Evolutionary conservation across 2,113 vertebrate species (phyloP), one percentile per base, ranked within the genome.

Genomic region (Dipodomys spectabilis): DNA sequence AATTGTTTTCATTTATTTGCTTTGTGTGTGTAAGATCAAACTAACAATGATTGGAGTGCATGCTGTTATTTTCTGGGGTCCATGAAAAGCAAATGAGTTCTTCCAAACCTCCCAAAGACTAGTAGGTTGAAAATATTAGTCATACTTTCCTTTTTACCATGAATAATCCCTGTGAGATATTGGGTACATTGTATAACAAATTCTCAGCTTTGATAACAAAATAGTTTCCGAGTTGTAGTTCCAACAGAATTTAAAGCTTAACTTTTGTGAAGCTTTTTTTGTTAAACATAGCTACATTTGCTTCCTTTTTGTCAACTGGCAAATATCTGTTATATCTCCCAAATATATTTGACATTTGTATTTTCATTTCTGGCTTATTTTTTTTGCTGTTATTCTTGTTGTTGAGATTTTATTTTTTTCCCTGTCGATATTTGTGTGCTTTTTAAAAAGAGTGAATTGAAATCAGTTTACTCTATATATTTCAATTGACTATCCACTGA

Each of bases 21-120:
- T 88, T 92, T 95, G 82, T 86, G 92, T 92, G 88, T 90, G 92
- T 89, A 53, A 72, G 94, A 15, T 92, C 72, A 95, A 95, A 90
- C 49, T 32, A 62, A 49, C 45, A 71, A 6, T 25, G 13, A 27
- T 30, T 16, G 53, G 53, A 57, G 35, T 90, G n/a, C 68, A 6
- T 82, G 30, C 82, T 82, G 8, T 78, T 60, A 19, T 19, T 86
- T 90, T 39, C 15, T 65, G n/a, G n/a, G 93, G 23, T 16, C 25
- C 95, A 68, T 27, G 16, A 35, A 27, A 20, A 65, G 27, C 53
- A 49, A 22, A 44, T 35, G 57, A 22, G 30, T 23, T n/a, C 6
- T 32, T 23, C 28, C 2, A 72, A 68, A 62, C 60, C n/a, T 15
- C 39, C 18, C 15, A 32, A 9, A 19, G 28, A 35, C 12, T 65